These are phyloP conservation scores for Willowsia nigromaculata DNA, from an alignment of 2,888 invertebrate species.

Conservation along the genomic window DNA sequence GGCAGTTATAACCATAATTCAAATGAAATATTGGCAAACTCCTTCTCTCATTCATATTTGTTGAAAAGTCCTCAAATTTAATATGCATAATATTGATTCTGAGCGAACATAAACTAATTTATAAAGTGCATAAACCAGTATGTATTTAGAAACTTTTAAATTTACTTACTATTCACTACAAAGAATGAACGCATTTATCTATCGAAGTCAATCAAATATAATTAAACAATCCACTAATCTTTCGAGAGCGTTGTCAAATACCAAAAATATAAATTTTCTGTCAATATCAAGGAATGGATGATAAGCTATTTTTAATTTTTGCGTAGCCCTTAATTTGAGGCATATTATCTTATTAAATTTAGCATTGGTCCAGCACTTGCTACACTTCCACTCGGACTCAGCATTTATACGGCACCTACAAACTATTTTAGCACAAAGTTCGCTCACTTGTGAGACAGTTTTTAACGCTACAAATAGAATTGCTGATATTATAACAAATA, in stretches of 20 bases:
- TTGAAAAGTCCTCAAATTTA: too few species aligned
- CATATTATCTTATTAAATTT: background rate
- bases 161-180: too few species aligned
- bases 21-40: too few species aligned
- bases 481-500: background rate
- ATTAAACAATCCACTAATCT: background rate
- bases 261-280: background rate
- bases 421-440: background rate
- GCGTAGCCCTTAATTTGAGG: background rate
- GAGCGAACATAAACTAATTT: too few species aligned
- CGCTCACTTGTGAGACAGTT: background rate
- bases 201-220: background rate
- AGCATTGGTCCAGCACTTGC: background rate
- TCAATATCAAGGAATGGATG: background rate
- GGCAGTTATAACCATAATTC: too few species aligned
- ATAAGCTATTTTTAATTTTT: background rate
- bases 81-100: too few species aligned
- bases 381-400: background rate
- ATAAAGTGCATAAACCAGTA: too few species aligned
- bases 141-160: too few species aligned
- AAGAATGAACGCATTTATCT: too few species aligned
- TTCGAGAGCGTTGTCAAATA: background rate
- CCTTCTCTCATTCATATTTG: too few species aligned
- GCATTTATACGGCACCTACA: background rate
- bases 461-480: background rate